Evolutionary conservation across 2,113 vertebrate genomes (phyloP), one percentile per base, ranked within the genome.

Genomic region (Pterocles orientalis): DNA sequence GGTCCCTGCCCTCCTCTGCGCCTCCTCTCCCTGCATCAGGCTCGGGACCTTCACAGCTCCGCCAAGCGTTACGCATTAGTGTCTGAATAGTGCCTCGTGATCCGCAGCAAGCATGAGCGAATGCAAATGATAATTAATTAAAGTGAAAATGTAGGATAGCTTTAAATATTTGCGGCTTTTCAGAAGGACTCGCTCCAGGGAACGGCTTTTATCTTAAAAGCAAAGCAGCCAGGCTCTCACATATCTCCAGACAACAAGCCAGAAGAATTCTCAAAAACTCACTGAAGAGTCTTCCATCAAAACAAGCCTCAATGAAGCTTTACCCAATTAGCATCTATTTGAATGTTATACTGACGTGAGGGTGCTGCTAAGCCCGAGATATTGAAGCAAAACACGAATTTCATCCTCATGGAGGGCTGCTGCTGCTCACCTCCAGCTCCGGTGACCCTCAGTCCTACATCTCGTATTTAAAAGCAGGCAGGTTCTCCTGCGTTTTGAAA

Each of bases 111-210:
- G 88, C 61, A 17, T 1, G 21, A 82, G 58, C 51, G 89, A 86
- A 84, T 79, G 69, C 51, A 94, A 92, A 92, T 78, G 18, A 90
- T 94, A n/a, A 91, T 88, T 94, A 93, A 93, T 95, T 95, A 84
- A 95, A 91, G 69, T 41, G 68, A 89, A 88, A 92, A 91, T 39
- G 69, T 34, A 91, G 65, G 65, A 89, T 78, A 77, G 81, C 72
- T 96, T 95, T 82, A 97, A 96, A 89, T 84, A 94, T 92, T 76
- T 92, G 83, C 84, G 65, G 81, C 64, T 53, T 75, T 92, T 86
- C 65, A 86, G 76, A 73, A 92, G 69, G 77, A 54, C 61, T 75
- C 2, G 23, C 77, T 70, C 57, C 73, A 75, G 80, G 73, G 83
- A 91, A 33, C 53, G 68, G 65, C 91, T 95, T 95, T 92, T 61